Conservation (phyloP, 2,888 invertebrate species). For the Agrilus biguttatus region DNA sequence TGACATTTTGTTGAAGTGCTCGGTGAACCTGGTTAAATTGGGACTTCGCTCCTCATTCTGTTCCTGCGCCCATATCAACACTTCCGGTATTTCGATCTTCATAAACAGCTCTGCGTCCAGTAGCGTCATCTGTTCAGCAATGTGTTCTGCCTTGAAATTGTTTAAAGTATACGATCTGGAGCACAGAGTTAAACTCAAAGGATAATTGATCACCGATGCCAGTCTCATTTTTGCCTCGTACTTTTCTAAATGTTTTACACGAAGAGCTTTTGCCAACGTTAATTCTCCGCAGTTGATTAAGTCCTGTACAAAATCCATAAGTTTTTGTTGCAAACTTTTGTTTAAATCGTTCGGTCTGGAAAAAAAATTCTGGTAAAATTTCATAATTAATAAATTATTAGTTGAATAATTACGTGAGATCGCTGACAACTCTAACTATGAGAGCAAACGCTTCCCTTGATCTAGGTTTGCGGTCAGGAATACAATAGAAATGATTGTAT, state of each 20-base stretch:
- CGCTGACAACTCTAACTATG: conserved; percentile 86
- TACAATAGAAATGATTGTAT: conserved; percentile 61
- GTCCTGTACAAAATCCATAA: conserved; percentile 90
- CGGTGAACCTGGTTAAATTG: conserved; percentile 91
- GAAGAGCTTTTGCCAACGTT: conserved; percentile 75
- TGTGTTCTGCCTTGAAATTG: conserved; percentile 86
- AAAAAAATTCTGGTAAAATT: conserved; percentile 9
- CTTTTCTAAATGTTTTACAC: conserved; percentile 85
- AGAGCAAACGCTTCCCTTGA: conserved; percentile 82
- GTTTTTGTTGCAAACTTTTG: conserved; percentile 58
- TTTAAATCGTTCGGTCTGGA: conserved; percentile 73
- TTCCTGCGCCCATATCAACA: conserved; percentile 92
- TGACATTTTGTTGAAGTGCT: conserved; percentile 99
- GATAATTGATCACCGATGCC: conserved; percentile 12
- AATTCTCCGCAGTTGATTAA: conserved; percentile 85
- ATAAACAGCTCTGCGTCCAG: conserved; percentile 90
- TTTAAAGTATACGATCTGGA: conserved; percentile 49
- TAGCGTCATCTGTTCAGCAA: conserved; percentile 97
- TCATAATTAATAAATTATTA: conserved; percentile 1
- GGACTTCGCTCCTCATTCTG: conserved; percentile 95
- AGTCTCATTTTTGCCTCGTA: conserved; percentile 30
- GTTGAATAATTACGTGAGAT: conserved; percentile 69
- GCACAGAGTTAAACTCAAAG: conserved; percentile 17
- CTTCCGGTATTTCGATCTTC: conserved; percentile 94
- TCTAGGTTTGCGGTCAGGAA: conserved; percentile 57